Conservation (phyloP, 2,888 invertebrate species). For the Palloptera scutellata region DNA sequence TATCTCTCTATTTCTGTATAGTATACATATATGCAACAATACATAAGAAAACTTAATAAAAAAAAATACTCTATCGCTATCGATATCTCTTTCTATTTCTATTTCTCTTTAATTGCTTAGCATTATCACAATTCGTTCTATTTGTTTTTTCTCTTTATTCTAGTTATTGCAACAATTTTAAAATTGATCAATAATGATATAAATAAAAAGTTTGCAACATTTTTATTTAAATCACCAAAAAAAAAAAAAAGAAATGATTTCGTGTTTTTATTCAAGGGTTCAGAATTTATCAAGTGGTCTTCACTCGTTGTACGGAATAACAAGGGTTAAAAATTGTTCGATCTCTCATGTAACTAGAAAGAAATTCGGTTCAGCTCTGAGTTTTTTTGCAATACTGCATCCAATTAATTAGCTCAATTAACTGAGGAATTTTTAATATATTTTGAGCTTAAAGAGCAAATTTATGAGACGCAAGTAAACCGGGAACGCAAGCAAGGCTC, state of each 20-base stretch:
- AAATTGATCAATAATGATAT: conserved; percentile 54
- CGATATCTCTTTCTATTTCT: background rate
- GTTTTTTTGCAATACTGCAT: too few relatives aligned
- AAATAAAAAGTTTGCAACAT: conserved; percentile 48
- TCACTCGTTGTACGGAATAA: too few relatives aligned
- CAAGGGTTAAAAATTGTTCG: too few relatives aligned
- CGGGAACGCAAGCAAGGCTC: too few relatives aligned
- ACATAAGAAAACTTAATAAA: conserved; percentile 6
- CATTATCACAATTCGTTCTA: conserved; percentile 2
- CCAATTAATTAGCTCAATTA: too few relatives aligned
- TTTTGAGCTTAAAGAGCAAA: too few relatives aligned
- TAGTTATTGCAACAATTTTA: conserved; percentile 56
- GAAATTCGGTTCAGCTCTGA: too few relatives aligned
- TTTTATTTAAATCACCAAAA: conserved; percentile 48
- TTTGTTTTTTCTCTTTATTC: conserved; percentile 14
- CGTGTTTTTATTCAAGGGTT: background rate
- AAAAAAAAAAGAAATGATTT: conserved; percentile 36
- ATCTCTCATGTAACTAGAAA: too few relatives aligned
- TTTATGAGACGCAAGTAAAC: too few relatives aligned
- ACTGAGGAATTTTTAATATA: too few relatives aligned
- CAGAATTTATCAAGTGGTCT: too few relatives aligned
- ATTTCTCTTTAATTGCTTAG: background rate
- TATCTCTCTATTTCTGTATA: background rate
- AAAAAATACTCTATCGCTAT: background rate
- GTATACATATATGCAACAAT: conserved; percentile 11